phyloP scores from a whole-genome alignment of 2,888 invertebrate genomes.

The Antitype chi region DNA sequence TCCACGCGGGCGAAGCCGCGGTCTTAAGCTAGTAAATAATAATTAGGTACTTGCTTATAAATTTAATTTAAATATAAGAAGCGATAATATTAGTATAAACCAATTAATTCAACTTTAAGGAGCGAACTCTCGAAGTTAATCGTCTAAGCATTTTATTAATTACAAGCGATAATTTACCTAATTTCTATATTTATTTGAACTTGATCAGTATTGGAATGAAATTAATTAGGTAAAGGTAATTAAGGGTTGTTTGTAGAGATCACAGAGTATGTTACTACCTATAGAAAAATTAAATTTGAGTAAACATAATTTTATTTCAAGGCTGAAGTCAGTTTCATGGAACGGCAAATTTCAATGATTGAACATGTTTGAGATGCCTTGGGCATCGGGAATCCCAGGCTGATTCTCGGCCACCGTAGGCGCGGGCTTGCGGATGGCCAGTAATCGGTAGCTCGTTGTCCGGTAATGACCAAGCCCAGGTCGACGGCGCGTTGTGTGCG shows the following conservation, averaged over 20 bases:
- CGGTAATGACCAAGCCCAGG: no score
- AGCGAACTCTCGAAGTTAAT: slow-evolving; percentile 16
- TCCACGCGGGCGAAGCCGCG: no score
- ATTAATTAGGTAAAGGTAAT: slow-evolving; percentile 36
- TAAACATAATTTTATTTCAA: slow-evolving; percentile 13
- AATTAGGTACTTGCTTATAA: not conserved
- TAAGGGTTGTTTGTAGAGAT: slow-evolving; percentile 13
- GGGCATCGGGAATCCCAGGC: no score
- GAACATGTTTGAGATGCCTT: not conserved
- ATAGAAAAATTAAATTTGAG: slow-evolving; percentile 12
- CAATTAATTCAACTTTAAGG: slow-evolving; percentile 25
- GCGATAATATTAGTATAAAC: not conserved
- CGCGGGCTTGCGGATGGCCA: no score
- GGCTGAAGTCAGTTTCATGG: not conserved
- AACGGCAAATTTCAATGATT: not conserved
- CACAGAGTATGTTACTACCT: slow-evolving; percentile 7
- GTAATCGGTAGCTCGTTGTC: no score
- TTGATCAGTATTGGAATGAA: slow-evolving; percentile 22
- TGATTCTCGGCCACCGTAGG: no score
- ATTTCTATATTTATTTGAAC: slow-evolving; percentile 19
- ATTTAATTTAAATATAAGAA: not conserved
- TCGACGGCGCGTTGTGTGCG: no score
- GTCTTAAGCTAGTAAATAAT: no score
- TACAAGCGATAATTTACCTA: slow-evolving; percentile 10
- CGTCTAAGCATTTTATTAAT: slow-evolving; percentile 26